Conservation (phyloP, 2,888 invertebrate genomes). For the Cryptus armator region DNA sequence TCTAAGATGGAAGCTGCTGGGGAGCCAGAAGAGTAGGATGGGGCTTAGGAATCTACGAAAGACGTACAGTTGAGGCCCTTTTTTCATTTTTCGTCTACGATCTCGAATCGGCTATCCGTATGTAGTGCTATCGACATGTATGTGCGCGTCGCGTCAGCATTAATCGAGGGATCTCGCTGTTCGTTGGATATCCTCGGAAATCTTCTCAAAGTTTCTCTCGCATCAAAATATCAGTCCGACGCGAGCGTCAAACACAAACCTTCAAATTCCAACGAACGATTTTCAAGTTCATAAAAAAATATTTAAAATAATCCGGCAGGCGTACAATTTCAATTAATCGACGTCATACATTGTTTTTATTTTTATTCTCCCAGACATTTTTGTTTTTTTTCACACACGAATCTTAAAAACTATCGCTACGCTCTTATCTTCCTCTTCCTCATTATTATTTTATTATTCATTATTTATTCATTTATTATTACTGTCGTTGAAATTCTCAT, state of each 20-base stretch:
- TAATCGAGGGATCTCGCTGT: constrained; percentile 41
- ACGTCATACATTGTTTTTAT: constrained; percentile 31
- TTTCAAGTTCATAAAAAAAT: constrained; percentile 63
- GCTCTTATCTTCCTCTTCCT: constrained; percentile 19
- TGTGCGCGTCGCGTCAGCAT: constrained; percentile 64
- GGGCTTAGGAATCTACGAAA: constrained; percentile 14
- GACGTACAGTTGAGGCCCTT: constrained; percentile 35
- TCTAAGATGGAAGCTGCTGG: constrained; percentile 69
- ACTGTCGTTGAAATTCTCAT: constrained; percentile 60
- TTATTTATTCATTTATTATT: constrained; percentile 29
- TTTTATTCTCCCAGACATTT: constrained; percentile 2
- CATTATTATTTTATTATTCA: constrained; percentile 16
- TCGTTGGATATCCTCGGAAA: constrained; percentile 1
- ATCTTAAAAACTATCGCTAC: constrained; percentile 56
- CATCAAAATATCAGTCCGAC: not conserved
- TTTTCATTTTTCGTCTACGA: constrained; percentile 4
- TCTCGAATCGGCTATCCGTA: constrained; percentile 23
- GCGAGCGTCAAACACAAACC: not conserved
- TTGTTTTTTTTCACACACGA: constrained; percentile 29
- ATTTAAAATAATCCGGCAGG: constrained; percentile 62
- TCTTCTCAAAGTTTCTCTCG: not conserved
- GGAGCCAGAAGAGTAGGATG: constrained; percentile 52
- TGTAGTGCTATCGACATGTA: constrained; percentile 44
- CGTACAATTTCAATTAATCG: constrained; percentile 48
- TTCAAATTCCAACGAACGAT: constrained; percentile 12